Percentiles rank a stretch among this genome's conserved stretches.
Conservation (phyloP, 2,113 vertebrate genomes). For the Trichomycterus rosablanca region DNA sequence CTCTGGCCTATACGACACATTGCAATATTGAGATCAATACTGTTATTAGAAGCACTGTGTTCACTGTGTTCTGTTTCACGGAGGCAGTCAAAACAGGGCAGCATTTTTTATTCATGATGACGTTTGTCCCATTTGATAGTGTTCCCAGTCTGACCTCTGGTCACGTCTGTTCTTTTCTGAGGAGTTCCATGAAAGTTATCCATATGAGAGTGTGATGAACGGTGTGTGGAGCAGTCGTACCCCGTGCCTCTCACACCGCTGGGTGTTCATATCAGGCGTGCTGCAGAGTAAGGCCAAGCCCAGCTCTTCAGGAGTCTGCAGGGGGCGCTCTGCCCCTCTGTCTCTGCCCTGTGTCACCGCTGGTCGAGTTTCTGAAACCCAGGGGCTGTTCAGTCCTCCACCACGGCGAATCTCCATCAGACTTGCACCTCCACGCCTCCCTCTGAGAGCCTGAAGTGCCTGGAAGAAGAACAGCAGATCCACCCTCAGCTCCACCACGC, state of each 20-base stretch:
- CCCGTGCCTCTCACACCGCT: conserved; percentile 52
- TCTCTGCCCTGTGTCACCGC: conserved; percentile 19
- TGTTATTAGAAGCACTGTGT: too few relatives aligned
- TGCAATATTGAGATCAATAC: too few relatives aligned
- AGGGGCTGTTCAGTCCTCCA: conserved; percentile 36
- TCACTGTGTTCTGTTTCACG: too few relatives aligned
- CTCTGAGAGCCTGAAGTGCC: conserved; percentile 51
- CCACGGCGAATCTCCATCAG: conserved; percentile 49
- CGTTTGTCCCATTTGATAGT: too few relatives aligned
- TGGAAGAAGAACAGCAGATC: conserved; percentile 67
- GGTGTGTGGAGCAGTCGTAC: conserved; percentile 63
- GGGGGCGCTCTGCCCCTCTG: neutral
- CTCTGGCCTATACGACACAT: too few relatives aligned
- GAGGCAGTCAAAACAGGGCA: too few relatives aligned
- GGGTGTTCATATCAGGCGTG: conserved; percentile 36
- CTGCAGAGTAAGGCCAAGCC: conserved; percentile 64
- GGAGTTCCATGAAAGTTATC: too few relatives aligned
- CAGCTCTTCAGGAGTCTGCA: conserved; percentile 48
- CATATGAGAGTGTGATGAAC: conserved; percentile 66
- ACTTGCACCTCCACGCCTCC: conserved; percentile 23
- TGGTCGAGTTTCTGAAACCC: neutral
- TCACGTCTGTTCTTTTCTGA: too few relatives aligned
- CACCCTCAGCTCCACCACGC: conserved; percentile 57
- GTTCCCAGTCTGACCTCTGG: too few relatives aligned
- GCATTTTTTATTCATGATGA: too few relatives aligned